Evolutionary conservation across 1,140 invertebrate genomes (phyloP).

Genomic region (Drosophila arawakana): DNA sequence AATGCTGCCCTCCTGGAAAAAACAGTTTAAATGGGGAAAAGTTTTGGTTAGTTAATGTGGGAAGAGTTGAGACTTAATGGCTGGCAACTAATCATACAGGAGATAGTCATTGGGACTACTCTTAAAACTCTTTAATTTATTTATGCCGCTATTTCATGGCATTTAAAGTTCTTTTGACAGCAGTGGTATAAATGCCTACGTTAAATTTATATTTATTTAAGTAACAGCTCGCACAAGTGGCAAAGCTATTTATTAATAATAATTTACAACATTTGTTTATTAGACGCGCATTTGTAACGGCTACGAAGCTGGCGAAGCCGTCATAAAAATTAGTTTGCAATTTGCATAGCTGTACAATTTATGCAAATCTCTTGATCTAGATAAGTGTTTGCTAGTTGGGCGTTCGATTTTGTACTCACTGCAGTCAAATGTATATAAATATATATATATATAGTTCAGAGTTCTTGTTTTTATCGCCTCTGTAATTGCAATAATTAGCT

Average conservation of each 20-base stretch:
- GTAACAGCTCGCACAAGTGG: background rate
- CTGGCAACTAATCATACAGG: background rate
- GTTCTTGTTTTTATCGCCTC: constrained; percentile 68
- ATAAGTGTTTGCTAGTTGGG: constrained; percentile 54
- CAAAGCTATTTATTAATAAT: constrained; percentile 10
- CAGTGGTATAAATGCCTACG: background rate
- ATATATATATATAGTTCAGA: background rate
- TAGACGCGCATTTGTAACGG: constrained; percentile 11
- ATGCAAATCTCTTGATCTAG: constrained; percentile 72
- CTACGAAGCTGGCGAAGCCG: constrained; percentile 54
- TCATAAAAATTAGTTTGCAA: constrained; percentile 77
- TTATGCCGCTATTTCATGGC: background rate
- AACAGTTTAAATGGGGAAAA: background rate
- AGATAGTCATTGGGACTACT: background rate
- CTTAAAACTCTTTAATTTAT: no score
- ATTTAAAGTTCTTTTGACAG: background rate
- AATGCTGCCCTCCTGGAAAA: constrained; percentile 93
- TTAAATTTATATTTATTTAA: background rate
- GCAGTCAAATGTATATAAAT: background rate
- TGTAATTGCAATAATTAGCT: constrained; percentile 77
- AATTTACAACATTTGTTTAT: constrained; percentile 38
- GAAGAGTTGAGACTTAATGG: constrained; percentile 8
- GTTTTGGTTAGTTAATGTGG: constrained; percentile 16
- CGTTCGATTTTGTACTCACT: constrained; percentile 3
- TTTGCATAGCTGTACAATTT: constrained; percentile 79